phyloP scores from a whole-genome alignment of 1,140 invertebrate species.

The Callitettix versicolor region DNA sequence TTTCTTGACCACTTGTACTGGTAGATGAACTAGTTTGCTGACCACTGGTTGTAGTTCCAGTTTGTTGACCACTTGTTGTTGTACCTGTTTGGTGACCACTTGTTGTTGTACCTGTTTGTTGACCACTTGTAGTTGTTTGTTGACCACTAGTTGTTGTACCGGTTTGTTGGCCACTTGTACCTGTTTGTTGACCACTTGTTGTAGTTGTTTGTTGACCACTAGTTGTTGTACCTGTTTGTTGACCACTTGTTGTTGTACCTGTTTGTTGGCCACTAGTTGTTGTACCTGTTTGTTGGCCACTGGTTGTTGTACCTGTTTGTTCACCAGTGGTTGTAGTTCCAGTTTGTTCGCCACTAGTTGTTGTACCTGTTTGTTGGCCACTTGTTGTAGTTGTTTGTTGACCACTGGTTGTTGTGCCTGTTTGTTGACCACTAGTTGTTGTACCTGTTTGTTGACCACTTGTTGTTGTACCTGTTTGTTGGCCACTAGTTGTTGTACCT shows the following conservation, averaged over 20 bases:
- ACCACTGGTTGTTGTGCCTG: too few species aligned
- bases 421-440: background rate
- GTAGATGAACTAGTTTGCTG: too few species aligned
- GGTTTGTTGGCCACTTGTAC: slow-evolving; percentile 18
- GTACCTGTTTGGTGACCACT: slow-evolving; percentile 14
- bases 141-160: slow-evolving; percentile 13
- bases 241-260: background rate
- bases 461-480: background rate
- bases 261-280: slow-evolving; percentile 16
- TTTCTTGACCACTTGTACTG: too few species aligned
- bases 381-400: too few species aligned
- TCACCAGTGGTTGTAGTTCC: slow-evolving; percentile 5
- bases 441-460: background rate
- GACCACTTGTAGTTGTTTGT: slow-evolving; percentile 10
- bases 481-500: background rate
- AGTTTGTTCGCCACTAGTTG: too few species aligned
- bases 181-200: slow-evolving; percentile 14
- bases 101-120: slow-evolving; percentile 6
- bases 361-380: too few species aligned
- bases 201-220: slow-evolving; percentile 12
- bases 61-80: slow-evolving; percentile 10
- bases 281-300: slow-evolving; percentile 3
- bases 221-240: slow-evolving; percentile 5
- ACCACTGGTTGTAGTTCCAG: background rate
- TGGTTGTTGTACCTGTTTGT: slow-evolving; percentile 14